Percentiles rank a stretch among this genome's conserved stretches.
These are phyloP conservation scores for Motacilla alba DNA, from an alignment of 2,113 vertebrate species.

Conservation along the genomic window DNA sequence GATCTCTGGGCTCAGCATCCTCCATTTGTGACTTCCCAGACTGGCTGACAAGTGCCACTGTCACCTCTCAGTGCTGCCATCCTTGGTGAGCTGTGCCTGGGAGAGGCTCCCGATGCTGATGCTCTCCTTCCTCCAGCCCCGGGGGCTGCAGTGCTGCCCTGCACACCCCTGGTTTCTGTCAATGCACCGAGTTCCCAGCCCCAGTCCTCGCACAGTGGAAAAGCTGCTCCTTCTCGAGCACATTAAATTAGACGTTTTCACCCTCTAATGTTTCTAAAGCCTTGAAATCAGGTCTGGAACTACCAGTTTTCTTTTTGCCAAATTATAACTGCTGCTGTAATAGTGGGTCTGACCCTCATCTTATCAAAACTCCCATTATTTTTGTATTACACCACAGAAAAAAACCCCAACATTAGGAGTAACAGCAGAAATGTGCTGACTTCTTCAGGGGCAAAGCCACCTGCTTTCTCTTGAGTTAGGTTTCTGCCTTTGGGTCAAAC, in stretches of 20 bases:
- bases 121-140: neutral
- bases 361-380: neutral
- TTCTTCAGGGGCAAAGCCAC: neutral
- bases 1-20: neutral
- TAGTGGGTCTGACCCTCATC: neutral
- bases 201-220: rapidly evolving
- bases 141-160: neutral
- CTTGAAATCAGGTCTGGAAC: neutral
- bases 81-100: neutral
- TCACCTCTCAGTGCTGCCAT: neutral
- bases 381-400: neutral
- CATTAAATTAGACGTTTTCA: neutral
- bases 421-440: neutral
- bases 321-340: neutral
- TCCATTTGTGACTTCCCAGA: neutral
- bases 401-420: neutral
- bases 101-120: rapidly evolving
- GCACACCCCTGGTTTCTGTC: rapidly evolving
- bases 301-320: neutral
- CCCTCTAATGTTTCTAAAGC: neutral
- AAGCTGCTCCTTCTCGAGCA: neutral
- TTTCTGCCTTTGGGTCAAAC: neutral
- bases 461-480: neutral
- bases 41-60: neutral
- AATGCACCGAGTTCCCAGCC: rapidly evolving